Conservation (phyloP, 2,113 vertebrate species). For the Pyxicephalus adspersus region DNA sequence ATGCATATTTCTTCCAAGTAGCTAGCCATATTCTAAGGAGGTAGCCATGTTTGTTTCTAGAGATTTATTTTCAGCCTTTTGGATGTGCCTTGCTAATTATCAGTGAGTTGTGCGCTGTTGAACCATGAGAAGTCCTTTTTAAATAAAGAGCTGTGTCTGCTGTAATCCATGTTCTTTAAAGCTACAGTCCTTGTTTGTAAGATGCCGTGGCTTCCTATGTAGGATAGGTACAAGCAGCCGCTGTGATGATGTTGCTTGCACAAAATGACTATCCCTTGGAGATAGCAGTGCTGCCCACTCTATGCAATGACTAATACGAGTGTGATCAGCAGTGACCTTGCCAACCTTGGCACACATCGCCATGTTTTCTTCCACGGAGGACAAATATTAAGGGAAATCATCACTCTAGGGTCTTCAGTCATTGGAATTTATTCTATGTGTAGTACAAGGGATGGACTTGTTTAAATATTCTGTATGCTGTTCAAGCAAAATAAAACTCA, state of each 20-base stretch:
- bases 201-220: background rate
- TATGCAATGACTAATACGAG: slow-evolving; percentile 38
- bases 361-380: slow-evolving; percentile 4
- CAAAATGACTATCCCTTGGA: slow-evolving; percentile 30
- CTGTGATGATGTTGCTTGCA: slow-evolving; percentile 16
- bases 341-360: slow-evolving; percentile 34
- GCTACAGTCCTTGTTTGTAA: no score
- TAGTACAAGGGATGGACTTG: slow-evolving; percentile 30
- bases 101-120: no score
- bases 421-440: slow-evolving; percentile 27
- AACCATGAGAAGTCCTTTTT: no score
- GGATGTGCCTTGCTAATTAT: no score
- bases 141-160: no score
- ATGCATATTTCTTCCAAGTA: no score
- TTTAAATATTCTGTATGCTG: slow-evolving; percentile 25
- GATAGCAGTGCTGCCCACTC: slow-evolving; percentile 23
- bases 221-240: slow-evolving; percentile 33
- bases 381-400: slow-evolving; percentile 33
- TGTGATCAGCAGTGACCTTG: slow-evolving; percentile 4
- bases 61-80: no score
- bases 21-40: no score
- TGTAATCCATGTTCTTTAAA: no score
- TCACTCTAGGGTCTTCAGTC: slow-evolving; percentile 31
- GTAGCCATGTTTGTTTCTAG: no score
- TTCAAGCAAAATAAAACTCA: slow-evolving; percentile 44